Conservation (phyloP, 2,888 invertebrate genomes). For the Eristalinus sepulchralis region DNA sequence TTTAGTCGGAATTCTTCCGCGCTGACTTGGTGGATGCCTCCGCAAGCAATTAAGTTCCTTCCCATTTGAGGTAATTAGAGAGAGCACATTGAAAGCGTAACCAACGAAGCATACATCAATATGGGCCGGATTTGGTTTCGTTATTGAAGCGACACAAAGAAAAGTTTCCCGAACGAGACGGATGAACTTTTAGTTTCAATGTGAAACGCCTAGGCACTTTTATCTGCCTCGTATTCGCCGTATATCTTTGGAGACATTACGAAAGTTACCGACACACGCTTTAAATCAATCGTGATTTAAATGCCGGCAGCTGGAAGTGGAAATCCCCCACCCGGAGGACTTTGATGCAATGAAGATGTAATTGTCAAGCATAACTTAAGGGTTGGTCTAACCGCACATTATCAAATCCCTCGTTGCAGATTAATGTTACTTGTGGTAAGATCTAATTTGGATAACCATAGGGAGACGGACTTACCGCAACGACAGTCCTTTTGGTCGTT, state of each 20-base stretch:
- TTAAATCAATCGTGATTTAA: neutral
- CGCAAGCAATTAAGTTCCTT: neutral
- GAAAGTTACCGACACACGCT: too few relatives aligned
- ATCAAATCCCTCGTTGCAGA: neutral
- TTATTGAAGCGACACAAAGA: slow-evolving; percentile 21
- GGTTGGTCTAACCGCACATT: neutral
- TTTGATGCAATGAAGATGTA: neutral
- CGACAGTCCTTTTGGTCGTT: neutral
- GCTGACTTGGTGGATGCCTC: neutral
- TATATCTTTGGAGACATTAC: neutral
- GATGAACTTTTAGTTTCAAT: neutral
- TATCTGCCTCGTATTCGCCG: neutral
- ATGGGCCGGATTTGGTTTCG: slow-evolving; percentile 26
- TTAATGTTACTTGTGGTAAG: neutral
- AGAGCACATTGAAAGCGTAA: slow-evolving; percentile 8
- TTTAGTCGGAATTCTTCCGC: neutral
- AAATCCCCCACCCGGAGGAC: neutral
- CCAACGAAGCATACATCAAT: slow-evolving; percentile 23
- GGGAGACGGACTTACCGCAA: neutral
- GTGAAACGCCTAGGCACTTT: neutral
- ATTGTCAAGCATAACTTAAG: neutral
- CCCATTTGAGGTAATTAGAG: slow-evolving; percentile 26
- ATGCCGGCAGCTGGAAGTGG: too few relatives aligned
- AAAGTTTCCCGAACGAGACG: slow-evolving; percentile 19
- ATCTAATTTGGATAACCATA: neutral